These are phyloP conservation scores for Eclectus roratus DNA, from an alignment of 2,113 vertebrate genomes.

Conservation along the genomic window DNA sequence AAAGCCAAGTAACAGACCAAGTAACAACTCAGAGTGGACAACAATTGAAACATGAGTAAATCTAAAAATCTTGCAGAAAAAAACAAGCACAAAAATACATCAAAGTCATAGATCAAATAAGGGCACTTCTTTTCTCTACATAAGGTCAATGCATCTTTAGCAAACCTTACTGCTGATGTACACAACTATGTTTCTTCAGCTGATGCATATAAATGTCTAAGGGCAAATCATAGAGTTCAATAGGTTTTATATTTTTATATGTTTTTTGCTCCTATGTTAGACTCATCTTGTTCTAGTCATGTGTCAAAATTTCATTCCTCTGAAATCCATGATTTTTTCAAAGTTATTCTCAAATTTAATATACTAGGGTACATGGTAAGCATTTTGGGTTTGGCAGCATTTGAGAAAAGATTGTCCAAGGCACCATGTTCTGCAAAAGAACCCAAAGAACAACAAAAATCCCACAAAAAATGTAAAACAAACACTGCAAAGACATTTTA, in stretches of 20 bases:
- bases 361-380: neutral
- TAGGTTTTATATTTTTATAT: neutral
- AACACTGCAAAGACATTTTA: neutral
- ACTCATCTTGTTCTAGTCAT: neutral
- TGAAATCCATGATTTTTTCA: neutral
- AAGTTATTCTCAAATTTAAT: neutral
- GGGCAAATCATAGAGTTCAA: neutral
- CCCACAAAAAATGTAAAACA: neutral
- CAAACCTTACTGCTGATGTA: neutral
- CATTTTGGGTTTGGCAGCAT: neutral
- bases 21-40: neutral
- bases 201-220: neutral
- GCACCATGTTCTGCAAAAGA: neutral
- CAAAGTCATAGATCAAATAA: neutral
- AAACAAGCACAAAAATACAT: neutral
- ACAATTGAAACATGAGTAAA: neutral
- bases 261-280: neutral
- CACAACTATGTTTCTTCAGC: neutral
- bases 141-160: neutral
- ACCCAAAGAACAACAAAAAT: fast-evolving
- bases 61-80: neutral
- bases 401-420: neutral
- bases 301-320: neutral
- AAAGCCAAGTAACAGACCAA: neutral
- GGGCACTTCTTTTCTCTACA: neutral